phyloP scores from a whole-genome alignment of 2,113 vertebrate species.

The Corythoichthys intestinalis region DNA sequence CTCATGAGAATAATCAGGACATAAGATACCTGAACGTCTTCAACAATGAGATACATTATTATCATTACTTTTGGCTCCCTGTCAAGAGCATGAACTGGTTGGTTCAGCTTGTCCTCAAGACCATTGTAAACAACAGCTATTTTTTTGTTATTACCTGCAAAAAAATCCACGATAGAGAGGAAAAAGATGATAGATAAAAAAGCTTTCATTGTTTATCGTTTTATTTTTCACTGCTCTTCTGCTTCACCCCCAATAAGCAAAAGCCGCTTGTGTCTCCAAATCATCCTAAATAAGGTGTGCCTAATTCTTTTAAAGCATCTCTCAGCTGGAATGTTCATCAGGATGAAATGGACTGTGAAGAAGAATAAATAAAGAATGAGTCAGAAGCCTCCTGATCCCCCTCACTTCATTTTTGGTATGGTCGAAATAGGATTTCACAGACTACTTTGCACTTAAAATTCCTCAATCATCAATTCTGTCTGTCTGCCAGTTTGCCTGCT shows the following conservation, averaged over 20 bases:
- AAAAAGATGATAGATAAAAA: neutral
- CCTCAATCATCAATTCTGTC: neutral
- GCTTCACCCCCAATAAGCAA: neutral
- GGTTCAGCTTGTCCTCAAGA: neutral
- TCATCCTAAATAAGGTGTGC: neutral
- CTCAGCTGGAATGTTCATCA: neutral
- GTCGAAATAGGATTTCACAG: neutral
- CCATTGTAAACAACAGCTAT: neutral
- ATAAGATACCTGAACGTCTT: neutral
- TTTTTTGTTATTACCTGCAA: neutral
- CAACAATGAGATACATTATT: neutral
- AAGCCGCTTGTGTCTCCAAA: neutral
- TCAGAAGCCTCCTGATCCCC: neutral
- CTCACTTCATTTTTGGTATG: neutral
- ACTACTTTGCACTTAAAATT: too few species aligned
- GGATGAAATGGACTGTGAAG: constrained; percentile 3
- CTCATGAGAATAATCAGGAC: too few species aligned
- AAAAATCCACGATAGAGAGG: neutral
- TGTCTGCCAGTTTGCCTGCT: neutral
- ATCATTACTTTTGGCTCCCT: neutral
- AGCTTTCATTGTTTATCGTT: neutral
- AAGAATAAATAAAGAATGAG: constrained; percentile 3
- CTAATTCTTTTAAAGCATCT: constrained; percentile 1
- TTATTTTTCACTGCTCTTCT: neutral
- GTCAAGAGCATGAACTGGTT: neutral